phyloP scores from a whole-genome alignment of 2,113 vertebrate species.

The Lucifuga dentata region DNA sequence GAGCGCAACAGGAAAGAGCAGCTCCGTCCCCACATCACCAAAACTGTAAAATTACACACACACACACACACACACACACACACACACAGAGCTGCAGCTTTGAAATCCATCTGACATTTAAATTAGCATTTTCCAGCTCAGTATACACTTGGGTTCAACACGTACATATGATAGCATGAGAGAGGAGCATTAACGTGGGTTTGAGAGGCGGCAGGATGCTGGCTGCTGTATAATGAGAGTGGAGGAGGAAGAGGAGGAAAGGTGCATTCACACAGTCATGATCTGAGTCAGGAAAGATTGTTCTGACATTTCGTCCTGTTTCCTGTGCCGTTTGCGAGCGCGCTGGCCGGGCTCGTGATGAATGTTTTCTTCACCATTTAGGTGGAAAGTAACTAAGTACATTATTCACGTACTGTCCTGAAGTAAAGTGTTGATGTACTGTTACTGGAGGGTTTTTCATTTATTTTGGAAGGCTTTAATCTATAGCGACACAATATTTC shows the following conservation, averaged over 20 bases:
- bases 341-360: background rate
- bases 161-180: constrained; percentile 2
- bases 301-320: constrained; percentile 8
- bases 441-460: too few species aligned
- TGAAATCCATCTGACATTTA: constrained; percentile 45
- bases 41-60: background rate
- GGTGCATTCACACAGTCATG: constrained; percentile 25
- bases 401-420: too few species aligned
- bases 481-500: too few species aligned
- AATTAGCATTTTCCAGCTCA: constrained; percentile 36
- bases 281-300: constrained; percentile 21
- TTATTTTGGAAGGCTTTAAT: too few species aligned
- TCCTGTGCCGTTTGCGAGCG: too few species aligned
- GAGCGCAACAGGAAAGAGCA: background rate
- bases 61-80: background rate
- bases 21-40: background rate
- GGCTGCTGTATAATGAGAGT: constrained; percentile 55
- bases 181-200: constrained; percentile 51
- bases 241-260: constrained; percentile 57
- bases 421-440: too few species aligned
- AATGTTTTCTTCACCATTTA: background rate
- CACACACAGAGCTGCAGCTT: constrained; percentile 13
- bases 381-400: too few species aligned
- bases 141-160: constrained; percentile 36
- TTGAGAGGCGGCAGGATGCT: constrained; percentile 43